These are phyloP conservation scores for Sepioteuthis lessoniana DNA, from an alignment of 2,888 invertebrate species.

Conservation along the genomic window DNA sequence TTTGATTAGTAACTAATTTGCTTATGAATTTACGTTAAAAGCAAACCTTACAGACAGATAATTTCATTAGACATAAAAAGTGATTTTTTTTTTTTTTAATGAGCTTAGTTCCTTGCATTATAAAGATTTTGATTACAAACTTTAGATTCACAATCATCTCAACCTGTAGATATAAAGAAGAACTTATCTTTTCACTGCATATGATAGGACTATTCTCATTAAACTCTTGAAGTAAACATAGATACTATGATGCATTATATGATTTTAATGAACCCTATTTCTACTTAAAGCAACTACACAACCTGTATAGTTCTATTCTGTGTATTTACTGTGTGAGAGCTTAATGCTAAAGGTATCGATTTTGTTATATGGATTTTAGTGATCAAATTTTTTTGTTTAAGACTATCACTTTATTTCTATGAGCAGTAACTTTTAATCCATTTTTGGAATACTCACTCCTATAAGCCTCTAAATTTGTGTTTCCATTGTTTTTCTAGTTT, in stretches of 20 bases:
- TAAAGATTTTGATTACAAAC: not conserved
- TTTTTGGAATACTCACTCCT: not conserved
- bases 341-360: not conserved
- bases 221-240: not conserved
- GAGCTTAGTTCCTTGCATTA: not conserved
- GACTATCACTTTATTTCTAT: not conserved
- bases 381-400: not conserved
- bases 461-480: not conserved
- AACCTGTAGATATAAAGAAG: not conserved
- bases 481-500: conserved; percentile 79
- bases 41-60: not conserved
- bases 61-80: not conserved
- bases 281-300: not conserved
- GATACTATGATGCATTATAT: not conserved
- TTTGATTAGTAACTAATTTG: too few species aligned
- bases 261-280: not conserved
- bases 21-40: too few species aligned
- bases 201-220: too few species aligned
- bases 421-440: not conserved
- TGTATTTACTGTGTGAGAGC: not conserved
- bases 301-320: too few species aligned
- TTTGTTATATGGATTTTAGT: not conserved
- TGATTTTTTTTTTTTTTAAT: not conserved
- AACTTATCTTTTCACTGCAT: not conserved
- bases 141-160: not conserved